Evolutionary conservation across 2,113 vertebrate genomes (phyloP), one percentile per base, ranked within the genome.

Genomic region (Tor tambroides): DNA sequence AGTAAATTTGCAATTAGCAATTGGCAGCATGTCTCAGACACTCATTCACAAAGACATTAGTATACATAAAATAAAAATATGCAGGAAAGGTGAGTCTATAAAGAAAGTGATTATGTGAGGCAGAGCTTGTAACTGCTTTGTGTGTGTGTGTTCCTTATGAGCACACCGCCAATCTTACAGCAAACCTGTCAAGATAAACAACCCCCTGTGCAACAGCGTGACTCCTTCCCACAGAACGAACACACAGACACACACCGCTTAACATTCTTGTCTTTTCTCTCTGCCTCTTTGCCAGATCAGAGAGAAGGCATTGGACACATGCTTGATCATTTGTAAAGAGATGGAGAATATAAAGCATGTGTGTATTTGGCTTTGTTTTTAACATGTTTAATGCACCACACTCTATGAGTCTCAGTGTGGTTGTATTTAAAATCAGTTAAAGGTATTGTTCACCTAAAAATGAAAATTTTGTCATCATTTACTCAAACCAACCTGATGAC

Each of bases 81-180:
- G 21, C 21, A 74, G 12, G n/a, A 77, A 28, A 77, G 10, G n/a
- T 78, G 43, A 51, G 17, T 75, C 38, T 43, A 11, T 43, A 43
- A 69, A 75, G 21, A 74, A 23, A 74, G 35, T n/a, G 19, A 74
- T 74, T 23, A 74, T 74, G 35, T 12, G 32, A 4, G 10, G 32
- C 71, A 74, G 76, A 78, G 76, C 12, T 56, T 79, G 76, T 17
- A 79, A 79, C 76, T 79, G 49, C 8, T 51, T 38, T 43, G 38
- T 41, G 35, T 23, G 6, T 61, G 6, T 46, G 10, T 46, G 10
- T 65, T 38, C 35, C 35, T 2, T 75, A 75, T n/a, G 35, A 74
- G 71, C 71, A 75, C 49, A 78, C 49, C 2, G 8, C 5, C 46
- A 32, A 12, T n/a, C 14, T 12, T n/a, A 75, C 2, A 76, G 75